phyloP scores from a whole-genome alignment of 2,797 vertebrate species.

The Malurus splendens region DNA sequence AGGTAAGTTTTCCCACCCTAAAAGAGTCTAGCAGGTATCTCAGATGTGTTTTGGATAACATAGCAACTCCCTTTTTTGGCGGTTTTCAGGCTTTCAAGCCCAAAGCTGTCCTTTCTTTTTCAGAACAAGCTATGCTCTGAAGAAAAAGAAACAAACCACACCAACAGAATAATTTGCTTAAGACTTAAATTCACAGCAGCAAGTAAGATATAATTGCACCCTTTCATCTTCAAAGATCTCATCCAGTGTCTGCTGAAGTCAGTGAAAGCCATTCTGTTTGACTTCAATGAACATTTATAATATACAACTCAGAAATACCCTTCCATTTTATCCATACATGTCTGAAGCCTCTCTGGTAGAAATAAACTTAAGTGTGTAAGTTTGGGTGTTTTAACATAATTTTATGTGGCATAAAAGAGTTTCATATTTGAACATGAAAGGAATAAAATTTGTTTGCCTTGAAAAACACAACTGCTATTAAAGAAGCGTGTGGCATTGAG shows the following conservation, averaged over 20 bases:
- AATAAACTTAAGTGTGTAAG: conserved; percentile 28
- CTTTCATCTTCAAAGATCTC: conserved; percentile 61
- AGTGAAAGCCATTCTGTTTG: conserved; percentile 37
- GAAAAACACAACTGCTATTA: conserved; percentile 29
- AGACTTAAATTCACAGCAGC: conserved; percentile 36
- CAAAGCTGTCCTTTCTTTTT: background rate
- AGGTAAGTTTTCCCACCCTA: background rate
- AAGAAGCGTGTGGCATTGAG: conserved; percentile 40
- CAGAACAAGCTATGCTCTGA: background rate
- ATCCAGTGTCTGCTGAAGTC: conserved; percentile 45
- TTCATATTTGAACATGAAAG: conserved; percentile 52
- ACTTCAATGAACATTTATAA: conserved; percentile 50
- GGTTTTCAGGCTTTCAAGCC: background rate
- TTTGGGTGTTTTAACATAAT: conserved; percentile 35
- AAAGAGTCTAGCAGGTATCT: background rate
- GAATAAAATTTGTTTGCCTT: conserved; percentile 30
- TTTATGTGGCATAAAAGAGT: conserved; percentile 38
- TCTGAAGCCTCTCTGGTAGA: conserved; percentile 14
- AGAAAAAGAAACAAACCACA: background rate
- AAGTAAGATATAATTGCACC: conserved; percentile 41
- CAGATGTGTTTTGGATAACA: background rate
- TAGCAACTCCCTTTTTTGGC: background rate
- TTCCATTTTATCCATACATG: conserved; percentile 26
- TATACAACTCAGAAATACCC: conserved; percentile 17
- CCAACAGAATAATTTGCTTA: conserved; percentile 47